Base-by-base conservation (phyloP, 1,140 invertebrate species). In the Hermatobates lingyangjiaoensis region DNA sequence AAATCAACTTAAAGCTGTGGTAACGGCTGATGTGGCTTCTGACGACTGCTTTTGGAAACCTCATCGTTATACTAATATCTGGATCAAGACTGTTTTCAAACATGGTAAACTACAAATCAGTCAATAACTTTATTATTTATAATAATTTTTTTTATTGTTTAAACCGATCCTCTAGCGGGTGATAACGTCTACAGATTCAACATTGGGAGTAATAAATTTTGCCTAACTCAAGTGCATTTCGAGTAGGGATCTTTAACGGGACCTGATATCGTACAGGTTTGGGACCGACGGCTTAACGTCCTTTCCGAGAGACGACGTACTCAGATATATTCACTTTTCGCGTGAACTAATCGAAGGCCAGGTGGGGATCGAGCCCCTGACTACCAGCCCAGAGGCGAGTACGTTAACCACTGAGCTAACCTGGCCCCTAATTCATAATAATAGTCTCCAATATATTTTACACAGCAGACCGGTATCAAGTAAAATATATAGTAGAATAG, bases 1-100 rank as follows among this genome's bases (percentile, higher is more conserved):
- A 2, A 55, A 56, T 15, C 68, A 66, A 48, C 76, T 81, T 74
- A 71, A 70, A 55, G 69, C 69, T 0, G 65, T 71, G n/a, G 62
- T 69, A 21, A 66, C 67, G n/a, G 66, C 69, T 4, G n/a, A 59
- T 61, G n/a, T 71, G 68, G 66, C 67, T 68, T 34, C 48, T 70
- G 0, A 69, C 69, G 23, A 66, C 67, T 49, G 67, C 69, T 1
- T 61, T 69, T 54, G 69, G 69, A 2, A 71, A 70, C 58, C 57
- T 71, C 1, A 61, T 71, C 51, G 68, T 71, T 1, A 62, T 70
- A 0, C n/a, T 69, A n/a, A 59, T 70, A 7, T 70, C 76, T 15
- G 68, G 73, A 52, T 59, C 68, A 3, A 66, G 69, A 28, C 54
- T 69, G 12, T 69, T 73, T 54, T 55, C 70, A 15, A 62, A 66